These are phyloP conservation scores for Dicycla oo DNA, from an alignment of 2,888 invertebrate species.

Conservation along the genomic window DNA sequence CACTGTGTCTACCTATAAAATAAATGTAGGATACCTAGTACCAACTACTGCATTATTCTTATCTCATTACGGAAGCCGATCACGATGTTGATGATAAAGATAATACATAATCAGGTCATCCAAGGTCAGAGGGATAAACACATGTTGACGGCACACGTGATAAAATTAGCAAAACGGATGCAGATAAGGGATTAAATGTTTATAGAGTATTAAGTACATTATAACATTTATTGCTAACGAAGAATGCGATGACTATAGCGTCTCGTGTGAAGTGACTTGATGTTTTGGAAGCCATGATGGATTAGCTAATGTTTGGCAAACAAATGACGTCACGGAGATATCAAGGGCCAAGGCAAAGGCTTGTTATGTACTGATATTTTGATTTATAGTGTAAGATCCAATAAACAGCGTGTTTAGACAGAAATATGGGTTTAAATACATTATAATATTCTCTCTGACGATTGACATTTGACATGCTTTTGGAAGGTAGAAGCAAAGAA, in stretches of 20 bases:
- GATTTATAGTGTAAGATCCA: slow-evolving; percentile 29
- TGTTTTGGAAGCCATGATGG: slow-evolving; percentile 49
- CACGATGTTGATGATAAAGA: slow-evolving; percentile 26
- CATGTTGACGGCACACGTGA: slow-evolving; percentile 30
- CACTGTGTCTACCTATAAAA: not conserved
- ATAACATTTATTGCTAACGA: slow-evolving; percentile 35
- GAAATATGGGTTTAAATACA: not conserved
- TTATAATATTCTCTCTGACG: not conserved
- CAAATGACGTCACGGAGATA: slow-evolving; percentile 45
- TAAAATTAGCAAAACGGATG: slow-evolving; percentile 47
- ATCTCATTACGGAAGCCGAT: slow-evolving; percentile 39
- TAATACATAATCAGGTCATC: slow-evolving; percentile 23
- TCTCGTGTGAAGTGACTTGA: slow-evolving; percentile 23
- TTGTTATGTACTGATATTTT: slow-evolving; percentile 44
- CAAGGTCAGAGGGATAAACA: slow-evolving; percentile 45
- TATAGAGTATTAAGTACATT: slow-evolving; percentile 23
- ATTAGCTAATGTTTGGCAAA: slow-evolving; percentile 56
- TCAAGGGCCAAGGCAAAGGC: slow-evolving; percentile 27
- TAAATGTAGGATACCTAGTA: not conserved
- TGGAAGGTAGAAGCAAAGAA: not conserved
- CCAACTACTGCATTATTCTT: not conserved
- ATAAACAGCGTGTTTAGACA: slow-evolving; percentile 2
- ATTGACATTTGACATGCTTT: not conserved
- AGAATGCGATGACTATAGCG: slow-evolving; percentile 46
- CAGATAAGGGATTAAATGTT: slow-evolving; percentile 41